These are phyloP conservation scores for Taenioides sp. DNA, from an alignment of 2,797 vertebrate species.

Conservation along the genomic window DNA sequence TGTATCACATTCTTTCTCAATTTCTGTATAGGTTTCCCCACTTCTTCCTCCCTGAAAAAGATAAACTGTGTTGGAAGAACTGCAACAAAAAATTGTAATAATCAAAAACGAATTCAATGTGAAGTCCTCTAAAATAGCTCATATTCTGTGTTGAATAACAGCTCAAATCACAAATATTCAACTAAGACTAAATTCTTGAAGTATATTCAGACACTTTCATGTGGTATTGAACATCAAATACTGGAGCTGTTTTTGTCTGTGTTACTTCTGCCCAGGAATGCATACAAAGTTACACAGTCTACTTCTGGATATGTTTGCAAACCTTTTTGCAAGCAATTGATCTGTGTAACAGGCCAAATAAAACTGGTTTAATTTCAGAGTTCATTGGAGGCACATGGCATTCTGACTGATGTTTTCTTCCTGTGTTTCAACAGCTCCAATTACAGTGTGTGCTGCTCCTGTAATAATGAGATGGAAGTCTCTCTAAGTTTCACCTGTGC, in stretches of 20 bases:
- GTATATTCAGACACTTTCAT: neutral
- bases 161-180: neutral
- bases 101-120: neutral
- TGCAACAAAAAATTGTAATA: neutral
- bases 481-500: neutral
- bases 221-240: neutral
- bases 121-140: neutral
- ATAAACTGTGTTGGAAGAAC: too few relatives aligned
- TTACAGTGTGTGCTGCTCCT: neutral
- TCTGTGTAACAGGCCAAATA: neutral
- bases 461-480: slow-evolving; percentile 7
- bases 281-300: neutral
- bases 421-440: neutral
- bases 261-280: neutral
- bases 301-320: neutral
- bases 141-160: neutral
- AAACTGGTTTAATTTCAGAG: neutral
- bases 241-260: neutral
- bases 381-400: neutral
- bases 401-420: neutral
- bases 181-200: neutral
- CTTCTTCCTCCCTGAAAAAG: too few relatives aligned
- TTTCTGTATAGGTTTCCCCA: too few relatives aligned
- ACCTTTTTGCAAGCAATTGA: neutral
- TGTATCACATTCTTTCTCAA: too few relatives aligned